Conservation (phyloP, 35 echinoderm and acorn worm species). For the Chiridota heheva region DNA sequence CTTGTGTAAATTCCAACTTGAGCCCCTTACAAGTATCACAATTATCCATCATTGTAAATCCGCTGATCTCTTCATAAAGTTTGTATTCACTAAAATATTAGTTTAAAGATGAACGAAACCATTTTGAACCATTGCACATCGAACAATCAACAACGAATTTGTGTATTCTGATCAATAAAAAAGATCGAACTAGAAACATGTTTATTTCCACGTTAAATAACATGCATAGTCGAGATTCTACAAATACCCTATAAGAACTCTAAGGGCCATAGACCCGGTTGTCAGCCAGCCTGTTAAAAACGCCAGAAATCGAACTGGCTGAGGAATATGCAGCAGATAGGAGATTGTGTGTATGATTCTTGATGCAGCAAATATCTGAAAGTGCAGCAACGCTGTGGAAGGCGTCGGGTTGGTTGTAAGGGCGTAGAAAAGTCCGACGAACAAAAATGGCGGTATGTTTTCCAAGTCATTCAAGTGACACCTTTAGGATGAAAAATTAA, state of each 20-base stretch:
- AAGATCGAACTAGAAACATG: no score
- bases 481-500: constrained; percentile 32
- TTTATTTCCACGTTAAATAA: no score
- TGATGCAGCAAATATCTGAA: constrained; percentile 61
- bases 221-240: no score
- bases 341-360: constrained; percentile 61
- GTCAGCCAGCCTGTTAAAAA: constrained; percentile 18
- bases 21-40: no score
- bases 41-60: no score
- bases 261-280: constrained; percentile 51
- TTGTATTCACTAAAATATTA: no score
- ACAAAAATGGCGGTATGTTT: constrained; percentile 66
- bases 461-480: constrained; percentile 69
- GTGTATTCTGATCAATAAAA: no score
- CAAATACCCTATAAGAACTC: constrained; percentile 31
- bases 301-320: constrained; percentile 31
- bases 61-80: no score
- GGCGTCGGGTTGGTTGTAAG: constrained; percentile 41
- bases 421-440: constrained; percentile 51
- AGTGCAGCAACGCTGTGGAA: constrained; percentile 45
- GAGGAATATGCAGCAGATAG: constrained; percentile 42
- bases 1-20: no score
- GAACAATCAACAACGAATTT: no score
- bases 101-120: no score
- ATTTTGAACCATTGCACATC: no score